phyloP scores from a whole-genome alignment of 2,797 vertebrate genomes.

The Gorsachius magnificus region DNA sequence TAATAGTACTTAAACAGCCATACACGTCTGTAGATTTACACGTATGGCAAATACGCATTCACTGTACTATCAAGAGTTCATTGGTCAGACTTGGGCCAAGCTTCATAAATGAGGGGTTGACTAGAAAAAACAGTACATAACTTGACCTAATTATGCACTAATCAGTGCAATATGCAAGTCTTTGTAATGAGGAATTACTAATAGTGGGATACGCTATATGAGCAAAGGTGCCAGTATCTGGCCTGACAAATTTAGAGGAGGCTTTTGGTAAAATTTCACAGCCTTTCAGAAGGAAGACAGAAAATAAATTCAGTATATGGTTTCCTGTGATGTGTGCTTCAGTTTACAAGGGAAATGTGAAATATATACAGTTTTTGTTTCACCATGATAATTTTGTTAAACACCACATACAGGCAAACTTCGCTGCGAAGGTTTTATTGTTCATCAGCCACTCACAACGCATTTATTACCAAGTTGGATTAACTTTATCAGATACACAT shows the following conservation, averaged over 20 bases:
- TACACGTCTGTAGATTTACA: accelerated
- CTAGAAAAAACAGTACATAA: neutral
- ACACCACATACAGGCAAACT: neutral
- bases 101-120: neutral
- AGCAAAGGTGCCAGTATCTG: neutral
- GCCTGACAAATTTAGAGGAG: neutral
- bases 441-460: slow-evolving; percentile 28
- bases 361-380: neutral
- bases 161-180: neutral
- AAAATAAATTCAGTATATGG: neutral
- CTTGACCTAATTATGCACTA: neutral
- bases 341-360: neutral
- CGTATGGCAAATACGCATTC: accelerated
- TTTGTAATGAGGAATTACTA: neutral
- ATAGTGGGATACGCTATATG: neutral
- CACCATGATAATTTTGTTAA: neutral
- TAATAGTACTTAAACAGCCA: neutral
- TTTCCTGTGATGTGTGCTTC: neutral
- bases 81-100: neutral
- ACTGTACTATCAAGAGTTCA: neutral
- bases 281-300: neutral
- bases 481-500: slow-evolving; percentile 29
- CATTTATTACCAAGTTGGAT: slow-evolving; percentile 19
- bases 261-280: neutral
- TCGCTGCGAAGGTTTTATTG: neutral